These are phyloP conservation scores for Xylota sylvarum DNA, from an alignment of 2,888 invertebrate species.

Conservation along the genomic window DNA sequence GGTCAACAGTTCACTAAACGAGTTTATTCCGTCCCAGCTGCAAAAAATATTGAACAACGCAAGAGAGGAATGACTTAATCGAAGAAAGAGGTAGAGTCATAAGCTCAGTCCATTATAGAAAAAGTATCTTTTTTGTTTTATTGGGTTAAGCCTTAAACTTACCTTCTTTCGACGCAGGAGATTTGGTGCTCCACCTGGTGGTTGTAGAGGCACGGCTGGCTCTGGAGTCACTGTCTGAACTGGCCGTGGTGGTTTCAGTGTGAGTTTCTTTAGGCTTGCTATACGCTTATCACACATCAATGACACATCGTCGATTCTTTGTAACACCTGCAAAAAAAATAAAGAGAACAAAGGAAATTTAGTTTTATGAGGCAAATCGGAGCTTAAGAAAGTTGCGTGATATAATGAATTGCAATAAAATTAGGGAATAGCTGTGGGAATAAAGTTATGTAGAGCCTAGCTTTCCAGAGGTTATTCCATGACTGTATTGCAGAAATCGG, in stretches of 20 bases:
- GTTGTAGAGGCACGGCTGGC: conserved; percentile 87
- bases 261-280: conserved; percentile 89
- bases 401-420: too few species aligned
- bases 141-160: conserved; percentile 75
- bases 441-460: too few species aligned
- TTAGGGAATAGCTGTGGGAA: too few species aligned
- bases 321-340: conserved; percentile 89
- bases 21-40: not conserved
- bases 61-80: not conserved
- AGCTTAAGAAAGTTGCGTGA: not conserved
- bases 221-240: conserved; percentile 93
- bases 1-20: conserved; percentile 33
- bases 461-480: too few species aligned
- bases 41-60: not conserved
- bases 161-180: conserved; percentile 83
- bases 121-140: not conserved
- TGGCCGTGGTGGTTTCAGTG: conserved; percentile 90
- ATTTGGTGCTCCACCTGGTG: conserved; percentile 87
- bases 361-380: not conserved
- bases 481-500: too few species aligned
- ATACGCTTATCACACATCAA: conserved; percentile 96
- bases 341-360: conserved; percentile 45
- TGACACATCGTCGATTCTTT: conserved; percentile 97
- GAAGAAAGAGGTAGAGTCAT: conserved; percentile 32
- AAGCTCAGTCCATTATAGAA: not conserved